Evolutionary conservation across 2,113 vertebrate genomes (phyloP).

Genomic region (Bos javanicus): DNA sequence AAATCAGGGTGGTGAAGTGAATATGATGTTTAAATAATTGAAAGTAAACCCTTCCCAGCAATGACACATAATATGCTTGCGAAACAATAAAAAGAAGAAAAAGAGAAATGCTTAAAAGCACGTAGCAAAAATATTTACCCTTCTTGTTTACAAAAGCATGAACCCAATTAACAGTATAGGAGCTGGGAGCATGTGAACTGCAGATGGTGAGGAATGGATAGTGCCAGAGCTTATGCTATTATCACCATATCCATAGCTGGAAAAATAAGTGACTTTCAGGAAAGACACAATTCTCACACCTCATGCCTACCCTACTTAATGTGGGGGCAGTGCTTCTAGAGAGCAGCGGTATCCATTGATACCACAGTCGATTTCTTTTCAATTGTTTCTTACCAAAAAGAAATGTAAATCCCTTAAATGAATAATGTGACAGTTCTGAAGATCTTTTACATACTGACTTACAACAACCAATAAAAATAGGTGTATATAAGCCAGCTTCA

Average conservation of each 20-base stretch:
- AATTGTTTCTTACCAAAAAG: background rate
- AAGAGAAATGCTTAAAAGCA: conserved; percentile 22
- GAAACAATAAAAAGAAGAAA: background rate
- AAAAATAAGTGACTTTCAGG: background rate
- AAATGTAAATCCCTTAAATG: background rate
- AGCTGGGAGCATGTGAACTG: background rate
- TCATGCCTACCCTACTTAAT: conserved; percentile 22
- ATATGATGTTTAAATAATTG: conserved; percentile 22
- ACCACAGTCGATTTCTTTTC: background rate
- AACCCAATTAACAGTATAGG: conserved; percentile 44
- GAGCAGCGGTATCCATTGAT: background rate
- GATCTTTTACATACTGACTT: background rate
- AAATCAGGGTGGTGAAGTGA: background rate
- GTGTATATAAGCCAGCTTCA: background rate
- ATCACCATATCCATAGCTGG: background rate
- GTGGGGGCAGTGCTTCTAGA: background rate
- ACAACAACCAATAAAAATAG: background rate
- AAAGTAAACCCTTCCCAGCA: conserved; percentile 23
- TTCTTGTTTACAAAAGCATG: conserved; percentile 56
- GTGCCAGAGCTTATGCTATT: conserved; percentile 33
- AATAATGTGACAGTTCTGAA: background rate
- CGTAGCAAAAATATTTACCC: conserved; percentile 57
- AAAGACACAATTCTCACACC: conserved; percentile 10
- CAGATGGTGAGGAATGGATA: conserved; percentile 18
- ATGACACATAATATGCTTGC: background rate